phyloP scores from a whole-genome alignment of 2,797 vertebrate species.

The Pteropus rufus region DNA sequence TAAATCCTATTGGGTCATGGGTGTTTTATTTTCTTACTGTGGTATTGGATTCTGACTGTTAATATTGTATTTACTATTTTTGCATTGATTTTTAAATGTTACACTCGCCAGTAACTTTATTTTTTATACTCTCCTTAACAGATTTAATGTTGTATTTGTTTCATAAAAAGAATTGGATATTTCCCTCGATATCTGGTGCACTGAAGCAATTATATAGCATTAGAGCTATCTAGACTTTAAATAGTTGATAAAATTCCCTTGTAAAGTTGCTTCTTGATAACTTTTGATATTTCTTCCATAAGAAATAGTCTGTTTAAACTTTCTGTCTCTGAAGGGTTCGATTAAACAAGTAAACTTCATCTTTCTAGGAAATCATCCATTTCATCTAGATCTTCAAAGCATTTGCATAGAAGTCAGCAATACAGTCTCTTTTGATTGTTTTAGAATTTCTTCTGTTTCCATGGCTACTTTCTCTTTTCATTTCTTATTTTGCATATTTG shows the following conservation, averaged over 20 bases:
- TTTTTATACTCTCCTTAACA: background rate
- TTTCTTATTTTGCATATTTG: background rate
- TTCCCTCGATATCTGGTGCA: background rate
- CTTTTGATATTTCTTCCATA: background rate
- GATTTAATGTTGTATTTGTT: background rate
- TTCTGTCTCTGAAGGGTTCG: background rate
- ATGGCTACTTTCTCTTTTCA: background rate
- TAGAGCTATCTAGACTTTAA: background rate
- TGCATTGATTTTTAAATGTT: background rate
- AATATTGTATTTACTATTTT: background rate
- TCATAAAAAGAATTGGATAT: background rate
- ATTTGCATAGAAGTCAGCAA: background rate
- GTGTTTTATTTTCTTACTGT: background rate
- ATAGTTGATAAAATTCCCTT: background rate
- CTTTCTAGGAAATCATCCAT: background rate
- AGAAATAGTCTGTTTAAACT: background rate
- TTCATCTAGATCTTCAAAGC: background rate
- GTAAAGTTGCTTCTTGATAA: background rate
- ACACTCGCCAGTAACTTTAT: background rate
- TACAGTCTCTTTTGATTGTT: background rate
- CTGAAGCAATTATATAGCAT: background rate
- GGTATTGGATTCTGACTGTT: background rate
- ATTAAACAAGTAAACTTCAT: background rate
- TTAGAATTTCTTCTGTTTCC: background rate
- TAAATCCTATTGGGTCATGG: background rate